Evolutionary conservation across 2,113 vertebrate species (phyloP).

Genomic region (Sprattus sprattus): DNA sequence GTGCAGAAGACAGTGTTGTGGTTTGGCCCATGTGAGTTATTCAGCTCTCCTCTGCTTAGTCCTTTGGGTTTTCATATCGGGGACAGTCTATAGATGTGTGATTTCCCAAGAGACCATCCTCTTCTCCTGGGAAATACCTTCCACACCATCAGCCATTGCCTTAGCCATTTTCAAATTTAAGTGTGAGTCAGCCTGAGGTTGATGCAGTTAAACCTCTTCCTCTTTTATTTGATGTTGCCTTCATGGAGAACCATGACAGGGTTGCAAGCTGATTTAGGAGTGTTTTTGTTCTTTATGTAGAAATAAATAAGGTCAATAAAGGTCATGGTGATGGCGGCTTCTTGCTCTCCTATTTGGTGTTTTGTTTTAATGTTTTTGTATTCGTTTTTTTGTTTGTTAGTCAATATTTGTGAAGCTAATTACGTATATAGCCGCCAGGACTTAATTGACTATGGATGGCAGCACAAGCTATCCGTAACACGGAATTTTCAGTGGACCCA

Average conservation of each 20-base stretch:
- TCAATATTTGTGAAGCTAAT: too few relatives aligned
- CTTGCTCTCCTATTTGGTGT: too few relatives aligned
- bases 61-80: not conserved
- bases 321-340: too few relatives aligned
- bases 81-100: not conserved
- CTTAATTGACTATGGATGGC: too few relatives aligned
- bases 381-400: too few relatives aligned
- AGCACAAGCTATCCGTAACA: too few relatives aligned
- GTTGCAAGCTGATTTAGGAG: not conserved
- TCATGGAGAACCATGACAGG: not conserved
- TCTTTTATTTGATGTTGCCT: not conserved
- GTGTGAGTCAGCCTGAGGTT: conserved; percentile 2
- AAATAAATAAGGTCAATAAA: too few relatives aligned
- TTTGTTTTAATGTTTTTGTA: too few relatives aligned
- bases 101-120: not conserved
- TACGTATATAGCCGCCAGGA: too few relatives aligned
- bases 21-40: not conserved
- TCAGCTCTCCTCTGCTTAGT: not conserved
- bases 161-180: not conserved
- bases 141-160: not conserved
- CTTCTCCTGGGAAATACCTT: not conserved
- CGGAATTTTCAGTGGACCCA: too few relatives aligned
- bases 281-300: not conserved
- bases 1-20: not conserved
- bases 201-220: not conserved